Evolutionary conservation across 2,113 vertebrate genomes (phyloP).

Genomic region (Etia nguti): DNA sequence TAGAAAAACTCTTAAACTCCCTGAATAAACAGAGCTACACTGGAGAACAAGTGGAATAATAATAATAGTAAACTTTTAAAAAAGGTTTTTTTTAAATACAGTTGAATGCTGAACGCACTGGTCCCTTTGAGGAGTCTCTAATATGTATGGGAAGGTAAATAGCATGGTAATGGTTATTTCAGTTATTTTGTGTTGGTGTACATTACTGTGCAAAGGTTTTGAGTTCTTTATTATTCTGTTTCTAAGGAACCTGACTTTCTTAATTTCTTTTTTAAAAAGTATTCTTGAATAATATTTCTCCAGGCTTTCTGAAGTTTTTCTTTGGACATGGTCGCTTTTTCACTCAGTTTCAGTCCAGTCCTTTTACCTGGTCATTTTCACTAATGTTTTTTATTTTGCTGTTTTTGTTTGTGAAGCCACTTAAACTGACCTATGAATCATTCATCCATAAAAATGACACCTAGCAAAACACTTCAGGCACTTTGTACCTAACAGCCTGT

Average conservation of each 20-base stretch:
- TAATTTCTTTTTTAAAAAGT: neutral
- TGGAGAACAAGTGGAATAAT: too few relatives aligned
- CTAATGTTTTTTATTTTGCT: neutral
- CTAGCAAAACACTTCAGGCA: neutral
- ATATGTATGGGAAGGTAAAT: neutral
- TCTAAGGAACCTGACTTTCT: neutral
- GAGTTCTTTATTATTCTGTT: neutral
- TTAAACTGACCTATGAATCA: neutral
- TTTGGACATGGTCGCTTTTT: neutral
- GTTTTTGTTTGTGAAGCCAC: neutral
- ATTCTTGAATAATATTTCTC: neutral
- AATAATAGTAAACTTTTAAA: neutral
- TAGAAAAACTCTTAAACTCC: neutral
- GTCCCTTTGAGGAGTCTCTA: neutral
- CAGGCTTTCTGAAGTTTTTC: neutral
- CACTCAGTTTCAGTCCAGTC: rapidly evolving
- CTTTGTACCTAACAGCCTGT: neutral
- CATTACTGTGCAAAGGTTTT: neutral
- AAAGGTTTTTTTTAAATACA: neutral
- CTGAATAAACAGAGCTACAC: neutral
- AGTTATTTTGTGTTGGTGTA: neutral
- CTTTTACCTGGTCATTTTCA: neutral
- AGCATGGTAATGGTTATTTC: neutral
- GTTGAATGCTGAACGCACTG: neutral
- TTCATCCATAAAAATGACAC: rapidly evolving